Percentiles rank a stretch among this genome's conserved stretches.
These are phyloP conservation scores for Drosophila tani DNA, from an alignment of 1,140 invertebrate genomes.

Conservation along the genomic window DNA sequence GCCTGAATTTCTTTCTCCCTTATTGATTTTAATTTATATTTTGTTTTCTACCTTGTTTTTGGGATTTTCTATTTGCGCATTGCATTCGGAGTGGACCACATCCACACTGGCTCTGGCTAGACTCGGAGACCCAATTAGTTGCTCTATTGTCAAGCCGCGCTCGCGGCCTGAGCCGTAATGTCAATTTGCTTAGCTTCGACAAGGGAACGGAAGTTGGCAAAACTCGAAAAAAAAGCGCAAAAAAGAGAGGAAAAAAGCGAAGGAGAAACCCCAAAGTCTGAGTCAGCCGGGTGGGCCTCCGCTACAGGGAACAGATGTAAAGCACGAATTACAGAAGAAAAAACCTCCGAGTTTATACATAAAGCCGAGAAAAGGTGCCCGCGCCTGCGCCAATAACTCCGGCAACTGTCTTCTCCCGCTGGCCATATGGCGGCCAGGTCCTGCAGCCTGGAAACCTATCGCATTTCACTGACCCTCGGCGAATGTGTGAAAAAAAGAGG, in stretches of 20 bases:
- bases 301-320: conserved; percentile 66
- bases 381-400: conserved; percentile 62
- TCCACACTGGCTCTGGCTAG: conserved; percentile 46
- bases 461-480: conserved; percentile 60
- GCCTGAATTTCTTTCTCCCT: conserved; percentile 54
- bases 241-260: background rate
- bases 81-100: conserved; percentile 64
- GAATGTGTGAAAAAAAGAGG: conserved; percentile 73
- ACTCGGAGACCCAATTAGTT: conserved; percentile 71
- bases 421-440: conserved; percentile 55
- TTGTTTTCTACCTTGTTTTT: conserved; percentile 34
- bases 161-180: conserved; percentile 65
- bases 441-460: conserved; percentile 65
- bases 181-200: conserved; percentile 73
- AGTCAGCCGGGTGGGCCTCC: conserved; percentile 70
- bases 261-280: conserved; percentile 77
- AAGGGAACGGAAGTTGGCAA: conserved; percentile 76
- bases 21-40: conserved; percentile 44
- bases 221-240: conserved; percentile 31
- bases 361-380: conserved; percentile 21
- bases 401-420: conserved; percentile 55
- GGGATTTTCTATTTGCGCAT: conserved; percentile 80
- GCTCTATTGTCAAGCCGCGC: conserved; percentile 63
- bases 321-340: conserved; percentile 61
- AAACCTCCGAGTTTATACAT: conserved; percentile 15